A percentile compares a stretch with the other conserved stretches of the same genome.
These are phyloP conservation scores for Eledona agricola DNA, from an alignment of 2,888 invertebrate species.

Conservation along the genomic window DNA sequence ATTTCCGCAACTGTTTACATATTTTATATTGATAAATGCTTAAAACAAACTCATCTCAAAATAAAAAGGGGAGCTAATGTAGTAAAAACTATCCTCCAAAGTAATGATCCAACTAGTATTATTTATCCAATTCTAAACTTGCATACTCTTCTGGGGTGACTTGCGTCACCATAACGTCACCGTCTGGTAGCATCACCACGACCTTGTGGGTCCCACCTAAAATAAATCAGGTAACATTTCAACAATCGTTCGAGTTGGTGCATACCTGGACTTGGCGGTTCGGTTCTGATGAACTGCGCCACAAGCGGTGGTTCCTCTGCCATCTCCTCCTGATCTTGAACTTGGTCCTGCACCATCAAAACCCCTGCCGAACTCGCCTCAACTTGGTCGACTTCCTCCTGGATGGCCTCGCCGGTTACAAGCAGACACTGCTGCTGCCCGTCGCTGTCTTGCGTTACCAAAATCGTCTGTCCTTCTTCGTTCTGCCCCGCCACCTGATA, in stretches of 20 bases:
- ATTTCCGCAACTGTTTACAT: constrained; percentile 1
- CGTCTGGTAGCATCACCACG: constrained; percentile 84
- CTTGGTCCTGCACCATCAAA: constrained; percentile 15
- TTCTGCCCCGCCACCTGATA: constrained; percentile 80
- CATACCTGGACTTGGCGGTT: constrained; percentile 83
- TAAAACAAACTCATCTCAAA: constrained; percentile 6
- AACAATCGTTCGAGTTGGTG: constrained; percentile 23
- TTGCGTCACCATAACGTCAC: constrained; percentile 87
- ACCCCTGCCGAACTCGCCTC: constrained; percentile 6
- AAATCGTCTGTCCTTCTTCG: constrained; percentile 78
- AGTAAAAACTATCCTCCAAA: not conserved
- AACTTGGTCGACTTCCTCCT: constrained; percentile 60
- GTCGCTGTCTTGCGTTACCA: constrained; percentile 72
- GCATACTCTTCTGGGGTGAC: constrained; percentile 87
- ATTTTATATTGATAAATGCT: constrained; percentile 29
- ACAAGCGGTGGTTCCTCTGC: constrained; percentile 67
- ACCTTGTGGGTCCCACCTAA: constrained; percentile 84
- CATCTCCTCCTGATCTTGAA: constrained; percentile 48
- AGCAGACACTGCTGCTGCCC: constrained; percentile 78
- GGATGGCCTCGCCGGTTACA: constrained; percentile 70
- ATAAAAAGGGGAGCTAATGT: constrained; percentile 9
- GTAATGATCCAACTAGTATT: constrained; percentile 32
- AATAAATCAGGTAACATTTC: constrained; percentile 38
- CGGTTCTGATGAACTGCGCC: constrained; percentile 86
- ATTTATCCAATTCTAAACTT: constrained; percentile 64